Base-by-base conservation (phyloP, 2,888 invertebrate species). In the Serrognathus titanus region DNA sequence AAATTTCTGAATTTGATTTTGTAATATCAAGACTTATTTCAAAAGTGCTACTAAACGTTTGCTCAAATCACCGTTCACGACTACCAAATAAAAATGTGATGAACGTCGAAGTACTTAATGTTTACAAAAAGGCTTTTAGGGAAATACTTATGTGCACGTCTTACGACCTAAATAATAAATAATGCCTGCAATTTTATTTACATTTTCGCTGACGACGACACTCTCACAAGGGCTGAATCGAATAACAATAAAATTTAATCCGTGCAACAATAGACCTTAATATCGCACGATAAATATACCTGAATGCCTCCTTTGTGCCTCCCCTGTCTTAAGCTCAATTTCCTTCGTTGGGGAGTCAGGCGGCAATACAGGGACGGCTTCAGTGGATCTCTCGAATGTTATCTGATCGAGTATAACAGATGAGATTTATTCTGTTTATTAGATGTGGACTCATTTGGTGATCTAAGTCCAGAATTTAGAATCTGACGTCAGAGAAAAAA, bases 271-370 rank as follows among this genome's bases (percentile, higher is more conserved):
- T 63, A 56, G 59, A 55, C 51, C 59, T 62, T 65, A 65, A 65
- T 65, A 63, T 65, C 62, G 58, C 53, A 58, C 61, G 59, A 61
- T 65, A 65, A 63, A 63, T 65, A 59, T 54, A 64, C 64, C 64
- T 62, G 63, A 63, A 65, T 63, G 53, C 58, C 53, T 62, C 61
- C 47, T 60, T 64, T 64, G 61, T 62, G 55, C 41, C 48, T 58
- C 59, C 59, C 60, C 60, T 56, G 62, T 59, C 61, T 62, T 55
- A 59, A 59, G 59, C 60, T 56, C 60, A 55, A 61, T 61, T 61
- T 59, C 51, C 53, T 55, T 57, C 52, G 49, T 53, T 56, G 48
- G 52, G 55, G 53, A 47, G 24, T 31, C 24, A 31, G 24, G 24
- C 24, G 24, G 56, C 51, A 35, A 37, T 39, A 49, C 49, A 24